Percentiles rank a stretch among this genome's conserved stretches.
Conservation (phyloP, 2,888 invertebrate species). For the Gandaritis pyraliata region DNA sequence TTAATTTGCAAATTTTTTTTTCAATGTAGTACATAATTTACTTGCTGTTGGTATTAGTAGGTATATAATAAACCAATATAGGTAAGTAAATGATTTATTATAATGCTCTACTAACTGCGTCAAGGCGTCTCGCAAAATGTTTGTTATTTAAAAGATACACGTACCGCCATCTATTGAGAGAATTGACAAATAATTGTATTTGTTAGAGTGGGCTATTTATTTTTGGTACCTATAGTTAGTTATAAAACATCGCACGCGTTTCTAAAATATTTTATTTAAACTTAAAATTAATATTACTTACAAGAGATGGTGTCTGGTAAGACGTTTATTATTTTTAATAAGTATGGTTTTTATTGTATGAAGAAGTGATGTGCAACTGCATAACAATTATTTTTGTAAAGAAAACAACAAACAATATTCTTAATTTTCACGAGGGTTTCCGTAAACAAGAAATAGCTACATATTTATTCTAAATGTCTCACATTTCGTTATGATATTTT, state of each 20-base stretch:
- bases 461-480: neutral
- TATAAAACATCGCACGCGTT: neutral
- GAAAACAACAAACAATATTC: neutral
- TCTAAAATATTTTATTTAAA: slow-evolving; percentile 20
- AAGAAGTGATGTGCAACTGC: neutral
- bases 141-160: slow-evolving; percentile 9
- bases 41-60: no score
- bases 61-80: no score
- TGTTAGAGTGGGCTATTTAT: no score
- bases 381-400: neutral
- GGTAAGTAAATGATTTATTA: neutral
- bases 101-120: neutral
- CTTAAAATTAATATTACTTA: slow-evolving; percentile 10
- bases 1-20: no score
- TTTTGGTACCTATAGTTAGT: no score
- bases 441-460: neutral
- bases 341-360: neutral
- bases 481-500: neutral
- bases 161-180: slow-evolving; percentile 34
- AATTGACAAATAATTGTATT: slow-evolving; percentile 2
- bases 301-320: neutral
- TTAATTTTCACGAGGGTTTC: neutral
- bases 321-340: neutral
- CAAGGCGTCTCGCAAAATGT: neutral
- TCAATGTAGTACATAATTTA: no score